Percentiles rank a stretch among this genome's conserved stretches.
Evolutionary conservation across 2,797 vertebrate genomes (phyloP).

Genomic region (Acanthis flammea): DNA sequence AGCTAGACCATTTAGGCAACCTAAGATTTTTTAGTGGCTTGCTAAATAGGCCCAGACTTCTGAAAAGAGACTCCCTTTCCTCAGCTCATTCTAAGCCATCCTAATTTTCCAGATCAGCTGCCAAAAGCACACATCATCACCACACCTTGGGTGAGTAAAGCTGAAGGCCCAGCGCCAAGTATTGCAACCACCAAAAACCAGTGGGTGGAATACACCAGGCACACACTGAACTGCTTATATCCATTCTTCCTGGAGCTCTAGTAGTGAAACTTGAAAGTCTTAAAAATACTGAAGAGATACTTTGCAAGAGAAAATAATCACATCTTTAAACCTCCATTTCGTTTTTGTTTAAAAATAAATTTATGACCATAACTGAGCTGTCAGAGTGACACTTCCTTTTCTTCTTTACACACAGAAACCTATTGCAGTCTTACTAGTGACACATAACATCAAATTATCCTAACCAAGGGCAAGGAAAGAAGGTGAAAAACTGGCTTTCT

Average conservation of each 20-base stretch:
- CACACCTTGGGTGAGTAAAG: conserved; percentile 36
- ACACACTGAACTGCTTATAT: background rate
- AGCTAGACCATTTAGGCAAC: background rate
- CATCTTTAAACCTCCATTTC: background rate
- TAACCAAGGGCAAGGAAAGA: background rate
- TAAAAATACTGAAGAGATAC: background rate
- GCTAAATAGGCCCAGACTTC: background rate
- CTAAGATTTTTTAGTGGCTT: background rate
- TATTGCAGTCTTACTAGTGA: background rate
- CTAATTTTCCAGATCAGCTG: background rate
- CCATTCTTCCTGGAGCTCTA: background rate
- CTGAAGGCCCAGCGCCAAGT: background rate
- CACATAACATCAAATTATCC: background rate
- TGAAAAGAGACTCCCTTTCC: background rate
- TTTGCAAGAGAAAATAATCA: background rate
- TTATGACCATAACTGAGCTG: background rate
- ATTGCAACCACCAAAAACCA: background rate
- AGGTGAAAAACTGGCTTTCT: background rate
- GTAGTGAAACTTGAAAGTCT: background rate
- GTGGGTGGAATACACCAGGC: background rate
- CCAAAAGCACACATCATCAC: background rate
- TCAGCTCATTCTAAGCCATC: background rate
- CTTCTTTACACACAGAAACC: background rate
- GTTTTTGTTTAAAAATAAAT: background rate
- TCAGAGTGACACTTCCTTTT: background rate